Conservation (phyloP, 2,797 vertebrate genomes). For the Lepidocolaptes lacrymiger region DNA sequence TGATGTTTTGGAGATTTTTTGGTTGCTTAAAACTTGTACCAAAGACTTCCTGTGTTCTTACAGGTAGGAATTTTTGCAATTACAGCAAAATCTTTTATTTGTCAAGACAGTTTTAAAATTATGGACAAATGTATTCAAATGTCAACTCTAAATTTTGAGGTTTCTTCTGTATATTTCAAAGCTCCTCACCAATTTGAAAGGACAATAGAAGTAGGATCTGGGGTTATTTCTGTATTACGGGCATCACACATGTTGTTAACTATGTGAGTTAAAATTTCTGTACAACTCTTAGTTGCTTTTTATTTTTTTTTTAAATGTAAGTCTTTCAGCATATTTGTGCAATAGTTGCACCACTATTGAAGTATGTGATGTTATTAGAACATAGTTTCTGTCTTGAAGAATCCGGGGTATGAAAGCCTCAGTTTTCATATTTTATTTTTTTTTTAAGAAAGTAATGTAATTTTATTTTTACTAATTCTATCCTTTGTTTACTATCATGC, state of each 20-base stretch:
- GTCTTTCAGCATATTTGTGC: background rate
- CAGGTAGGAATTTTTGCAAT: background rate
- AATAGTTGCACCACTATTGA: background rate
- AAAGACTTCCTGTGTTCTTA: background rate
- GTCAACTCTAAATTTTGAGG: background rate
- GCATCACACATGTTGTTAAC: background rate
- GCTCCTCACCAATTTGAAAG: background rate
- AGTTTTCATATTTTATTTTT: background rate
- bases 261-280: background rate
- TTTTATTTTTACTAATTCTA: background rate
- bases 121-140: background rate
- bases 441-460: background rate
- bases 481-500: background rate
- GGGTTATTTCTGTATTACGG: background rate
- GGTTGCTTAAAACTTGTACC: background rate
- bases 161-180: background rate
- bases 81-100: background rate
- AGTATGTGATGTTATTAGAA: background rate
- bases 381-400: background rate
- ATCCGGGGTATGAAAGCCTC: rapidly evolving
- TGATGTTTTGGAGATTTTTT: background rate
- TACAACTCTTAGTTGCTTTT: background rate
- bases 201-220: background rate
- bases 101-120: background rate
- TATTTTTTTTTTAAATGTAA: background rate